Conservation (phyloP, 64 coral and sea anemone genomes). For the Trachythela sp. region DNA sequence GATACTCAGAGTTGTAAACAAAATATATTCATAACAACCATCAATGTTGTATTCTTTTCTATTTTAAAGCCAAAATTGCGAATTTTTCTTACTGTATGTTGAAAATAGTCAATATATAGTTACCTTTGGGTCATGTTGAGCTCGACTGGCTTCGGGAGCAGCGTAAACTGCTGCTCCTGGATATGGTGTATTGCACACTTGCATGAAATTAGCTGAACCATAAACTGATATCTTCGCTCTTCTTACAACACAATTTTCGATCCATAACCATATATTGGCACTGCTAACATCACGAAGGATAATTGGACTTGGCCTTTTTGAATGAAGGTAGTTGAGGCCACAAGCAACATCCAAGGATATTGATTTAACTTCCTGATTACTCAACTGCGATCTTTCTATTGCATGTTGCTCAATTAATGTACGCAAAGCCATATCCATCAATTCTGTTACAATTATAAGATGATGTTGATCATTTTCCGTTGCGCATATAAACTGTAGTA, state of each 20-base stretch:
- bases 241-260: background rate
- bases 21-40: too few species aligned
- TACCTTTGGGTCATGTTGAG: background rate
- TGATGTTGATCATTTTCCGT: too few species aligned
- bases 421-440: too few species aligned
- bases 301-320: background rate
- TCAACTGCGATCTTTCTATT: background rate
- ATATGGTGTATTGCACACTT: background rate
- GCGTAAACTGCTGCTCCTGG: background rate
- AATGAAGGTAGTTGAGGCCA: background rate
- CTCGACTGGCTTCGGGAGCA: background rate
- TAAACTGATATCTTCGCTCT: conserved; percentile 4
- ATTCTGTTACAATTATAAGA: too few species aligned
- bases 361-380: background rate
- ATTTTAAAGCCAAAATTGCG: too few species aligned
- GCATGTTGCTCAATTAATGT: too few species aligned
- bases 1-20: too few species aligned
- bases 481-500: too few species aligned
- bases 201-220: background rate
- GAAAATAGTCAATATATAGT: too few species aligned
- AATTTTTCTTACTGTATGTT: too few species aligned
- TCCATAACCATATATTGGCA: background rate
- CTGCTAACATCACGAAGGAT: conserved; percentile 22
- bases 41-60: too few species aligned
- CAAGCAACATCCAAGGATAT: background rate